A percentile compares a stretch with the other conserved stretches of the same genome.
Evolutionary conservation across 2,888 invertebrate genomes (phyloP).

Genomic region (Mimumesa dahlbomi): DNA sequence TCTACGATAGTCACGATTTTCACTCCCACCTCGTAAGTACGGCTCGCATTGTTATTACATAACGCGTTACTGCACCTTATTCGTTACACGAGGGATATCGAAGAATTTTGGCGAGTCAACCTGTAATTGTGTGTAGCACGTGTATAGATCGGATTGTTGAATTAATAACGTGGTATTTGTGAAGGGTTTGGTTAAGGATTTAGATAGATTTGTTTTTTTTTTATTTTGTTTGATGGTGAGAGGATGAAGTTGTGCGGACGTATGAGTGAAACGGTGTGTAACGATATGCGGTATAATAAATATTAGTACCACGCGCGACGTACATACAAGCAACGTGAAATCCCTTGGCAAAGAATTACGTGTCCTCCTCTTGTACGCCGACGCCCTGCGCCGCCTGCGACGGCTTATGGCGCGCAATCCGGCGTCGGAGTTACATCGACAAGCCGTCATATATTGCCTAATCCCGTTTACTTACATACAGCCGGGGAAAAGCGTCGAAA

Average conservation of each 20-base stretch:
- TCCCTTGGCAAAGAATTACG: conserved; percentile 3
- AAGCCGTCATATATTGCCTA: conserved; percentile 15
- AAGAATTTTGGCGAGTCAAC: too few relatives aligned
- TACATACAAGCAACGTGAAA: conserved; percentile 2
- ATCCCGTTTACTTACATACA: conserved; percentile 30
- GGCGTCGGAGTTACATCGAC: conserved; percentile 31
- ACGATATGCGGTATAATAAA: background rate
- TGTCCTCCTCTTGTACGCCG: background rate
- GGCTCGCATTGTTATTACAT: conserved; percentile 33
- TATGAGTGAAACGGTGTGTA: too few relatives aligned
- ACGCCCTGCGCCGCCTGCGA: background rate
- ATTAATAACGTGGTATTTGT: too few relatives aligned
- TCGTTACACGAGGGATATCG: background rate
- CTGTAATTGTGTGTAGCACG: too few relatives aligned
- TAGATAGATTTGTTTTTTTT: too few relatives aligned
- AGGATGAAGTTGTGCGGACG: too few relatives aligned
- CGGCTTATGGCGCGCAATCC: conserved; percentile 9
- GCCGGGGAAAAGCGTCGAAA: background rate
- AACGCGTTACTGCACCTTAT: conserved; percentile 19
- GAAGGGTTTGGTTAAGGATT: too few relatives aligned
- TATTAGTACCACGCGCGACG: background rate
- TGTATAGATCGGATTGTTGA: too few relatives aligned
- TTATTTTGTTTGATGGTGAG: too few relatives aligned
- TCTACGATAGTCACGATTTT: conserved; percentile 36
- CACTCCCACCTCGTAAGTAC: background rate